phyloP scores from a whole-genome alignment of 2,797 vertebrate species.

The Parauchenoglanis punctatus region DNA sequence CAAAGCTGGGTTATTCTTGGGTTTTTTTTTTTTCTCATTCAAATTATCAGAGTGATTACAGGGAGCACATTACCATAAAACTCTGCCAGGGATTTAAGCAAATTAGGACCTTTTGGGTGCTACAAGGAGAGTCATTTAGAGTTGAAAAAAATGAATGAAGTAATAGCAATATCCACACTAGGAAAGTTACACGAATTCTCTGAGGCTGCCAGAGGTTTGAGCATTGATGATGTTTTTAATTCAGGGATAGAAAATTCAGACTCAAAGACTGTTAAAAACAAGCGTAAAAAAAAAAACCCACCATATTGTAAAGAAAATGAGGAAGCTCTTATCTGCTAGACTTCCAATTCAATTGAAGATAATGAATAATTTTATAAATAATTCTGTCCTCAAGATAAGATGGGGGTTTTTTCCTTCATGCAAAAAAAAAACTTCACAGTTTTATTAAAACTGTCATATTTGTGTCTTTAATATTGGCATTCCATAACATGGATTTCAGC shows the following conservation, averaged over 20 bases:
- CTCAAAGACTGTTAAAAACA: neutral
- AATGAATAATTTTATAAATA: neutral
- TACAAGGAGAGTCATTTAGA: constrained; percentile 1
- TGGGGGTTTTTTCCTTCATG: neutral
- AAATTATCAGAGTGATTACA: constrained; percentile 33
- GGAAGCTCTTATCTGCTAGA: neutral
- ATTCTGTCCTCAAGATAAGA: neutral
- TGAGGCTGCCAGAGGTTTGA: neutral
- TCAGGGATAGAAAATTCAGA: neutral
- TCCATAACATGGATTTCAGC: neutral
- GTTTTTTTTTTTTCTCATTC: neutral
- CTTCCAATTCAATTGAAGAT: neutral
- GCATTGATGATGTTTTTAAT: neutral
- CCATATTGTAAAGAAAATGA: neutral
- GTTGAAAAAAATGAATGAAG: neutral
- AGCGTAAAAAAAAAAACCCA: neutral
- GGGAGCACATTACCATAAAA: constrained; percentile 34
- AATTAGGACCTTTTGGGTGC: neutral
- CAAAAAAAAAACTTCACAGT: neutral
- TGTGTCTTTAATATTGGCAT: neutral
- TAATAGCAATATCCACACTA: neutral
- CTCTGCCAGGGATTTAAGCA: neutral
- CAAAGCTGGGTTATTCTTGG: constrained; percentile 49
- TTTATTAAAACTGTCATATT: neutral
- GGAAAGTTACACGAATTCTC: neutral